phyloP scores from a whole-genome alignment of 1,140 invertebrate species.

The Adelges cooleyi region DNA sequence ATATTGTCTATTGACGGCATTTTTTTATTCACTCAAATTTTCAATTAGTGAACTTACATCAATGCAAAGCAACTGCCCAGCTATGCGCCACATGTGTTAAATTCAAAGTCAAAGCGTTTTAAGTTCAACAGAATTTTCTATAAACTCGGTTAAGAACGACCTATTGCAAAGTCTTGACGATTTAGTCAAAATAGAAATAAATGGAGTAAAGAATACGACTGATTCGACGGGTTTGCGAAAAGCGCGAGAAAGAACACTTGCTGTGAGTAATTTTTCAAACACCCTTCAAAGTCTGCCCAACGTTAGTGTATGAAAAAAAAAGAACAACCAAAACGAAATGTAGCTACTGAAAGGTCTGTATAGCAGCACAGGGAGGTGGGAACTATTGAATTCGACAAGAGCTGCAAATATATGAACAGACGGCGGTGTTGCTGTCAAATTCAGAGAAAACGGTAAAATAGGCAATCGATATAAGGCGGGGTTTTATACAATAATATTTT shows the following conservation, averaged over 20 bases:
- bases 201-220: slow-evolving; percentile 7
- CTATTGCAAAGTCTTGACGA: background rate
- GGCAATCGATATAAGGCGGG: slow-evolving; percentile 11
- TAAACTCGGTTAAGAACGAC: no score
- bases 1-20: no score
- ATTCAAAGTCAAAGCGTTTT: no score
- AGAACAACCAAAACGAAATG: slow-evolving; percentile 10
- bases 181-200: slow-evolving; percentile 4
- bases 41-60: no score
- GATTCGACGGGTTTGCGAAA: slow-evolving; percentile 17
- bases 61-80: no score
- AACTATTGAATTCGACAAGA: slow-evolving; percentile 9
- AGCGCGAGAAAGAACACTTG: background rate
- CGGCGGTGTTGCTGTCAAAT: slow-evolving; percentile 23
- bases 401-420: slow-evolving; percentile 12
- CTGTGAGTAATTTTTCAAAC: slow-evolving; percentile 20
- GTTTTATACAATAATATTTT: slow-evolving; percentile 20
- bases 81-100: no score
- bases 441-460: slow-evolving; percentile 26
- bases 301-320: background rate
- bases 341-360: background rate
- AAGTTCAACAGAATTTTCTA: no score
- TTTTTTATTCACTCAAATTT: no score
- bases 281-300: slow-evolving; percentile 2
- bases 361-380: background rate